These are phyloP conservation scores for Zhuqinia jingwanae DNA, from an alignment of 2,888 invertebrate genomes.

Conservation along the genomic window DNA sequence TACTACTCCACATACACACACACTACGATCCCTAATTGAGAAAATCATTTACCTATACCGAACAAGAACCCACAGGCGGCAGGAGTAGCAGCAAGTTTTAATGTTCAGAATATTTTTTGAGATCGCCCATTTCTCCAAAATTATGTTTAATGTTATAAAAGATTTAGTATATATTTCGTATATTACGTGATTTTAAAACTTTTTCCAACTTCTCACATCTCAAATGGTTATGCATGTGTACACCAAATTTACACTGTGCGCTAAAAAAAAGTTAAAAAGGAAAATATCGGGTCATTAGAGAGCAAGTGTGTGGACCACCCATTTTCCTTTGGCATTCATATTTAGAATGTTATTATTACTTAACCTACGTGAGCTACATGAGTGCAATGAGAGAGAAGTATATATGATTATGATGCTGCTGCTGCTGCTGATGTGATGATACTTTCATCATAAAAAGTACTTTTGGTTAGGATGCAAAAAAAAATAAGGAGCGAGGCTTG, in stretches of 20 bases:
- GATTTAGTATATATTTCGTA: conserved; percentile 1
- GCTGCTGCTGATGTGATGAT: background rate
- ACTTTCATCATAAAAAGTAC: conserved; percentile 1
- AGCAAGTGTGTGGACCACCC: conserved; percentile 47
- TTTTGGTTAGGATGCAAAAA: conserved; percentile 24
- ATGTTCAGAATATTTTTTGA: too few species aligned
- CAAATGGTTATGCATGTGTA: too few species aligned
- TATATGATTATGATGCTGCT: too few species aligned
- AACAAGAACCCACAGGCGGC: conserved; percentile 35
- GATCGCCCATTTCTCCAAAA: background rate
- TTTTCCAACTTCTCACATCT: conserved; percentile 29
- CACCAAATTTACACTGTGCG: too few species aligned
- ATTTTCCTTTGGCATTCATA: conserved; percentile 33
- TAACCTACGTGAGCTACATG: background rate
- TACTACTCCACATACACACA: background rate
- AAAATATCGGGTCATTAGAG: conserved; percentile 49
- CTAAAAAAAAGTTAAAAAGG: too few species aligned
- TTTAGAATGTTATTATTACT: conserved; percentile 21
- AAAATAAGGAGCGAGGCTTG: background rate
- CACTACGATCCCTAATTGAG: conserved; percentile 40
- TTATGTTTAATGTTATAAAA: background rate
- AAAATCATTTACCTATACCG: conserved; percentile 59
- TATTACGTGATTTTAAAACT: conserved; percentile 34
- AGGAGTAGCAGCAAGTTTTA: too few species aligned
- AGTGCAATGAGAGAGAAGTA: background rate